These are phyloP conservation scores for Opisthograptis luteolata DNA, from an alignment of 2,888 invertebrate genomes.

Conservation along the genomic window DNA sequence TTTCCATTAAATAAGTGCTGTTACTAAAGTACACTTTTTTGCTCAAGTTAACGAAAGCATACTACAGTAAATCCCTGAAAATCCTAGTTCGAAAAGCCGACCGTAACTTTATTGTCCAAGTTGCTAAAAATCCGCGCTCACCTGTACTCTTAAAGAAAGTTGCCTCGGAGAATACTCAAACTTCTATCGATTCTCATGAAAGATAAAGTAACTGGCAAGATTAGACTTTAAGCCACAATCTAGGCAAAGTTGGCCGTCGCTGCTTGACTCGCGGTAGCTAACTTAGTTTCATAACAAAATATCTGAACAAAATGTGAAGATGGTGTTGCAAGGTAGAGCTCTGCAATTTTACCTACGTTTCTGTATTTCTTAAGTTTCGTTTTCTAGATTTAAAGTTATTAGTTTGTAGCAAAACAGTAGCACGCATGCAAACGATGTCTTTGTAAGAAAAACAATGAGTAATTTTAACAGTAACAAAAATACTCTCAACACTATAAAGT, in stretches of 20 bases:
- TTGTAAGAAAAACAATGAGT: no score
- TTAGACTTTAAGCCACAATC: conserved; percentile 29
- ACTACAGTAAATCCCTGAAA: conserved; percentile 24
- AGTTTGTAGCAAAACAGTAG: no score
- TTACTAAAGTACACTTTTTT: conserved; percentile 5
- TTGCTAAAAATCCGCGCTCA: conserved; percentile 20
- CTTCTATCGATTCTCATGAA: conserved; percentile 37
- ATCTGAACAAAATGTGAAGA: conserved; percentile 2
- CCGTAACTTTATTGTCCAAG: conserved; percentile 31
- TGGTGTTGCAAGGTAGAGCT: conserved; percentile 1
- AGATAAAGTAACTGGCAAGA: conserved; percentile 29
- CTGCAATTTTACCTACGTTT: no score
- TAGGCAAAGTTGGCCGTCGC: conserved; percentile 20
- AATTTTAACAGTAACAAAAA: no score
- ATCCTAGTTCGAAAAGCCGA: conserved; percentile 28
- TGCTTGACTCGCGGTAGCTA: conserved; percentile 15
- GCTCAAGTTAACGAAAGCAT: conserved; percentile 1
- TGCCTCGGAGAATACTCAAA: conserved; percentile 24
- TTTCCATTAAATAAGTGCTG: not conserved
- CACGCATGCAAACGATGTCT: no score
- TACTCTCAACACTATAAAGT: no score
- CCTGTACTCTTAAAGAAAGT: conserved; percentile 16
- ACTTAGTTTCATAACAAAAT: conserved; percentile 13
- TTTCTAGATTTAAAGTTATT: no score
- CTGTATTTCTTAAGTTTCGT: no score